Base-by-base conservation (phyloP, 2,797 vertebrate species). In the Clarias laeviceps region DNA sequence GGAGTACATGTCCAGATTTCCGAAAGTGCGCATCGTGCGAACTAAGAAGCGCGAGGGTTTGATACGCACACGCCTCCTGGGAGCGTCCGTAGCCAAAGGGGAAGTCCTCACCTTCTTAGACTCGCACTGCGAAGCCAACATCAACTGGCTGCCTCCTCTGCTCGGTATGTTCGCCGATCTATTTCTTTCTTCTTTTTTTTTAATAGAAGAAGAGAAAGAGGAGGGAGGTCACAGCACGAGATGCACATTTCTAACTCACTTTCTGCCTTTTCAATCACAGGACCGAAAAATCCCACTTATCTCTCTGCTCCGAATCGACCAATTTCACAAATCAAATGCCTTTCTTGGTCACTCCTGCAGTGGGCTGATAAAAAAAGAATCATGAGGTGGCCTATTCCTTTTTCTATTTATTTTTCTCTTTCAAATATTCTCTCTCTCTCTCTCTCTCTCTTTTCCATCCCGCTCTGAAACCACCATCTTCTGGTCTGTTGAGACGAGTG, bases 11-110 rank as follows among this genome's bases (percentile, higher is more conserved):
- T 92, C 95, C 85, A 94, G 94, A 64, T 97, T 96, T 92, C 94
- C 95, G 83, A 96, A 97, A 91, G 96, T 97, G 87, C 95, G 96
- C 88, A 97, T 97, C 82, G 92, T 97, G 83, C 95, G 97, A 65
- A 97, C 97, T 69, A 96, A 95, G 93, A 97, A 96, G 86, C 94
- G 97, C n/a, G 97, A 97, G 91, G 97, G 97, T 65, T 95, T 97
- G 66, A 97, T 97, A 88, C 95, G 97, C 29, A 97, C 97, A 6
- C 93, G 97, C 4, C 94, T 97, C 40, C 90, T 97, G 62, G 97
- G 97, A 85, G 97, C 97, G 1, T 95, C 96, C 0, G 90, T 96
- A 92, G 97, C 97, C 12, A 95, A 93, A 92, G 97, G 97, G 88
- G 95, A 97, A 89, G 96, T 97, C 80, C 90, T 97, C 87, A 97